Conservation (phyloP, 2,888 invertebrate genomes). For the Sarcophaga caerulescens region DNA sequence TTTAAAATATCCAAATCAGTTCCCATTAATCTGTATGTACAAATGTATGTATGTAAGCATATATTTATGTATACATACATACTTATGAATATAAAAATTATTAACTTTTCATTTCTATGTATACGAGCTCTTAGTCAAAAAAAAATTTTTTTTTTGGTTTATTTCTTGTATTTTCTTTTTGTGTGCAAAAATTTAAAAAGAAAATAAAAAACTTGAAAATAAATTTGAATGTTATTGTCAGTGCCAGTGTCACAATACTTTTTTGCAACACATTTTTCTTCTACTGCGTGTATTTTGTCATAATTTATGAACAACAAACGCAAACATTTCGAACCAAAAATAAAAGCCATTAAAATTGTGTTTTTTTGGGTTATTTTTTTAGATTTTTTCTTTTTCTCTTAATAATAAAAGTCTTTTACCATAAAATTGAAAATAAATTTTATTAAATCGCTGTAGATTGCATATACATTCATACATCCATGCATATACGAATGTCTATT, state of each 20-base stretch:
- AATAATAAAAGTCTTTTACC: no score
- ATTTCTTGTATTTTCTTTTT: neutral
- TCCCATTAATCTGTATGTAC: neutral
- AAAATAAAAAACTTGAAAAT: constrained; percentile 36
- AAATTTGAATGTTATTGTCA: constrained; percentile 63
- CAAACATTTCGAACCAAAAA: constrained; percentile 48
- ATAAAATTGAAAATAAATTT: no score
- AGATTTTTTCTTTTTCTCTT: no score
- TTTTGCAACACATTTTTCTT: constrained; percentile 17
- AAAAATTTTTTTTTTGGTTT: constrained; percentile 25
- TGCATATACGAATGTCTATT: no score
- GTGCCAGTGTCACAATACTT: constrained; percentile 54
- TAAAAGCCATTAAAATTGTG: neutral
- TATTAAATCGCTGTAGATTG: no score
- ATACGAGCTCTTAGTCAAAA: constrained; percentile 15
- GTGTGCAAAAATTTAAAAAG: neutral
- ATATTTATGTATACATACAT: neutral
- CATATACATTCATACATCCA: no score
- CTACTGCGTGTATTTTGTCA: constrained; percentile 29
- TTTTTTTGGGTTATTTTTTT: neutral
- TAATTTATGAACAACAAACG: constrained; percentile 28
- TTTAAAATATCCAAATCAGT: neutral
- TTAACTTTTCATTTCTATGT: neutral
- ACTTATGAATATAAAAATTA: neutral
- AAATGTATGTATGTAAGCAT: neutral